Base-by-base conservation (phyloP, 2,888 invertebrate genomes). In the Caenorhabditis sp. region DNA sequence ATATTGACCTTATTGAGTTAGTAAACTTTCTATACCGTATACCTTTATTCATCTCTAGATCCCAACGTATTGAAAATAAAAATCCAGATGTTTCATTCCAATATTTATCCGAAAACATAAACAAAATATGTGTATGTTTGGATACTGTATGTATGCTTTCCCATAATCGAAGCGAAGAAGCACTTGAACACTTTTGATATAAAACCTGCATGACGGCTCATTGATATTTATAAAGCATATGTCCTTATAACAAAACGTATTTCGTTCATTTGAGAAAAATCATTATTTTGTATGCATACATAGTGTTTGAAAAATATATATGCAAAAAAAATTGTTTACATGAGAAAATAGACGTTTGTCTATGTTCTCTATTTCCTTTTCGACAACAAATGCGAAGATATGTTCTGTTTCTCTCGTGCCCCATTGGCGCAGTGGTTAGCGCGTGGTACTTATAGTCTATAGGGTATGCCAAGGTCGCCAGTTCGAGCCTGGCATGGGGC, bases 401-500 rank as follows among this genome's bases (percentile, higher is more conserved):
- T 43, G 5, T 43, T 5, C 17, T 43, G 43, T 43, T 43, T 43
- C 36, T 10, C 17, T 10, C 17, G 3, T 10, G 43, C 43, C 43
- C 43, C 43, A 43, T 43, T 43, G 43, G 43, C 43, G 43, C 43
- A 43, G 43, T 43, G 43, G 43, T 43, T 43, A 43, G 43, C 43
- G 43, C 43, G 43, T 43, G 43, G 43, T 43, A 43, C 43, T 43
- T 43, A 43, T 43, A 43, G 43, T 43, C 14, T 43, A 43, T 76
- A 71, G 65, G 78, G 21, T 10, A 80, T 76, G 77, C 77, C 70
- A 73, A 72, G 75, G 73, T 73, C 73, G 72, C 63, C 71, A 73
- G 76, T 74, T 76, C 78, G 73, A 78, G 70, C 76, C 78, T 76
- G 76, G 66, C 72, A 75, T 75, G 75, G 78, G 70, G 78, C 78